Conservation (phyloP, 2,797 vertebrate species). For the Uromys caudimaculatus region DNA sequence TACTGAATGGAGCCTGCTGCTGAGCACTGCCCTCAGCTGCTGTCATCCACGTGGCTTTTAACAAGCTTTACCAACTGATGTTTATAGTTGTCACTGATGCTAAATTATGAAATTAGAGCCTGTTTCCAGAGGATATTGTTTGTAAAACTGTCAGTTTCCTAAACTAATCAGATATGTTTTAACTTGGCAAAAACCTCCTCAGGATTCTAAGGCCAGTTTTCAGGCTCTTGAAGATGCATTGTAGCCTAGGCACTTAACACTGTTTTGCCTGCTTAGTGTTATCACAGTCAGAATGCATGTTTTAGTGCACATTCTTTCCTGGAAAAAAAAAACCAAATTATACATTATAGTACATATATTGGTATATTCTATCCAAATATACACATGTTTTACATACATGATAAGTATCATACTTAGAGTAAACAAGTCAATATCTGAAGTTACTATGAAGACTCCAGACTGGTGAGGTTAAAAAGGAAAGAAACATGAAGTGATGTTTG, state of each 20-base stretch:
- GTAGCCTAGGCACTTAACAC: not conserved
- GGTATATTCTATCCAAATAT: not conserved
- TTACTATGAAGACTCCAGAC: conserved; percentile 54
- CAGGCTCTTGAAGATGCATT: not conserved
- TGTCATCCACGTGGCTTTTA: not conserved
- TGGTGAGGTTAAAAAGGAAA: conserved; percentile 14
- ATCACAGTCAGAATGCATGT: conserved; percentile 31
- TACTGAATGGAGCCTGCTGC: not conserved
- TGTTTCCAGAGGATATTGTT: conserved; percentile 32
- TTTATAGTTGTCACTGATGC: not conserved
- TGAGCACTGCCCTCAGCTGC: not conserved
- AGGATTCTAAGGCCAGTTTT: conserved; percentile 25
- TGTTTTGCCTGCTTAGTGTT: conserved; percentile 31
- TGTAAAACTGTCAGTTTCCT: conserved; percentile 21
- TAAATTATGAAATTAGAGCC: conserved; percentile 8
- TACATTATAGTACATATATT: not conserved
- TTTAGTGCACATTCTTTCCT: conserved; percentile 63
- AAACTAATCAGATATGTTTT: conserved; percentile 27
- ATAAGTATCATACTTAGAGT: not conserved
- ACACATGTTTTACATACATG: not conserved
- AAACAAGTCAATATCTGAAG: conserved; percentile 59
- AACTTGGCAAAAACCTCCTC: not conserved
- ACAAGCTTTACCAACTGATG: not conserved
- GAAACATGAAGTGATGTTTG: conserved; percentile 24
- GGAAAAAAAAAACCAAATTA: conserved; percentile 62